Evolutionary conservation across 2,113 vertebrate genomes (phyloP).

Genomic region (Chauna torquata): DNA sequence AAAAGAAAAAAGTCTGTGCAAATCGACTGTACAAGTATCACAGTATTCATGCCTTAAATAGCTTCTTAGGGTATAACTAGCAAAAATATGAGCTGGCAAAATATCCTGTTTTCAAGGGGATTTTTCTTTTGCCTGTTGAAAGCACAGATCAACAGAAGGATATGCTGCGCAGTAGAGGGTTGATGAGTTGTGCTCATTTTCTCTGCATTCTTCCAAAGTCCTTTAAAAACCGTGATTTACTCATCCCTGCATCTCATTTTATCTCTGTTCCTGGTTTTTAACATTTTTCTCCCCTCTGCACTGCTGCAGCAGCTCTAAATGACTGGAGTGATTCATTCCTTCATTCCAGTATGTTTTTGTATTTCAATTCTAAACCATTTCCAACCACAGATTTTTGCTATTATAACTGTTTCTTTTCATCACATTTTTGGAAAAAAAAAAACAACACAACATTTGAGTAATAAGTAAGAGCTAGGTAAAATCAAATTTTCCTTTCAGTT

Average conservation of each 20-base stretch:
- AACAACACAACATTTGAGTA: not conserved
- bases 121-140: not conserved
- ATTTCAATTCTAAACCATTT: not conserved
- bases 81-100: not conserved
- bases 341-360: not conserved
- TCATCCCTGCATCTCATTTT: slow-evolving; percentile 7
- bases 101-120: not conserved
- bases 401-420: not conserved
- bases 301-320: slow-evolving; percentile 30
- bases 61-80: not conserved
- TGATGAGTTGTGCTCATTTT: not conserved
- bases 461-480: not conserved
- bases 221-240: not conserved
- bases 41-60: not conserved
- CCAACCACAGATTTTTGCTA: not conserved
- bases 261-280: not conserved
- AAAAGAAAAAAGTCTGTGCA: not conserved
- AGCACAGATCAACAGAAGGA: not conserved
- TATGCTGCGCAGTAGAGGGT: not conserved
- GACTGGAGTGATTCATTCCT: not conserved
- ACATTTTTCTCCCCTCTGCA: not conserved
- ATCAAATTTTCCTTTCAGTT: not conserved
- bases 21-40: not conserved
- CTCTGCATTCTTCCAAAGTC: not conserved
- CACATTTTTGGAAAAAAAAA: not conserved